These are phyloP conservation scores for Nothocercus julius DNA, from an alignment of 2,113 vertebrate species.

Conservation along the genomic window DNA sequence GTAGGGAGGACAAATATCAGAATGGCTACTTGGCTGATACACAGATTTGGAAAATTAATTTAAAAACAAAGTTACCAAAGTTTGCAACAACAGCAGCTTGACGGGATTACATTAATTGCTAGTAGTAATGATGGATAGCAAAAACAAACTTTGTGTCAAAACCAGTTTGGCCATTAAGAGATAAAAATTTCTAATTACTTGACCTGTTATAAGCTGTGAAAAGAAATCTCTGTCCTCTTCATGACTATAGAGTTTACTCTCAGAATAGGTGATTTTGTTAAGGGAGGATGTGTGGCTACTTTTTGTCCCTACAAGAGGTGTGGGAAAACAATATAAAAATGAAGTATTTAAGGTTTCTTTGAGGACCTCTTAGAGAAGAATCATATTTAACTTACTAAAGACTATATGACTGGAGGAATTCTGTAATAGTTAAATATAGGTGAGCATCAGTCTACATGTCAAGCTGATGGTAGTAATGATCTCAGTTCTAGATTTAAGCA, in stretches of 20 bases:
- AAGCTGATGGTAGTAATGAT: neutral
- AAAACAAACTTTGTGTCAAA: neutral
- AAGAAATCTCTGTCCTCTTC: neutral
- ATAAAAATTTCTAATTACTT: neutral
- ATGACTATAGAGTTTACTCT: neutral
- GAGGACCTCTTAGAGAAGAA: neutral
- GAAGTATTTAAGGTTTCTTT: neutral
- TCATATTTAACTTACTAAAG: neutral
- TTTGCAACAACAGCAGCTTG: neutral
- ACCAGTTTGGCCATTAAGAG: neutral
- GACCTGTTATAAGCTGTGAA: neutral
- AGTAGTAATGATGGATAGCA: neutral
- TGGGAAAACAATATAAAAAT: neutral
- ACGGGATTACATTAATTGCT: neutral
- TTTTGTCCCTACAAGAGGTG: neutral
- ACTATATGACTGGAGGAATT: neutral
- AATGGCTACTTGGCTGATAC: neutral
- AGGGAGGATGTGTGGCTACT: neutral
- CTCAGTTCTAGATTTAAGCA: neutral
- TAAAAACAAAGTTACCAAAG: neutral
- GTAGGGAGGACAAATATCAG: neutral
- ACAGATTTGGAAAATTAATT: neutral
- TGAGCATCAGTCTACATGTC: neutral
- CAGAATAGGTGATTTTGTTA: neutral
- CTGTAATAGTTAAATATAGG: neutral